Evolutionary conservation across 1,140 invertebrate genomes (phyloP), one percentile per base, ranked within the genome.

Genomic region (Heliconius eleuchia): DNA sequence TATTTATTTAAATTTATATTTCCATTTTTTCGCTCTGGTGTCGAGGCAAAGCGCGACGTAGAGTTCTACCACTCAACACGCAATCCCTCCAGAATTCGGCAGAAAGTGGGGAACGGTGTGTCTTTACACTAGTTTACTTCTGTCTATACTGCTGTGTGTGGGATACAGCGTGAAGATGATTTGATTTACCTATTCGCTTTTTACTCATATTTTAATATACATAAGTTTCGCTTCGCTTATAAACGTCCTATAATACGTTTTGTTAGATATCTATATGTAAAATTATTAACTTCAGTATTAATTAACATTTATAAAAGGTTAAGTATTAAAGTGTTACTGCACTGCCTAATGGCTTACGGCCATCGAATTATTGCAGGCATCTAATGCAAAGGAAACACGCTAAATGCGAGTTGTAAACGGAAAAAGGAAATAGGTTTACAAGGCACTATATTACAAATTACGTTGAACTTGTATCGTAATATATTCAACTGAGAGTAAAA

Each of bases 341-440:
- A 60, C 57, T 60, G 23, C 23, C 57, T 60, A 60, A 60, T 66
- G 23, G 60, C 60, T 66, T 66, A 30, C 23, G 60, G 60, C 60
- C 60, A 71, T 78, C 76, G 76, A 78, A 71, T 66, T 73, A 78
- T 55, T 55, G 27, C 37, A 77, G 52, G 18, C 57, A 70, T 30
- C n/a, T 42, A 57, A 30, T 66, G 60, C 74, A 46, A 50, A 78
- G 76, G 76, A 78, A 78, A 66, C 34, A 37, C 74, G 37, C 60
- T 66, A 66, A 66, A 27, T 75, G n/a, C 37, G 74, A 75, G 30
- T 34, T 76, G 74, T 76, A 30, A 73, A 23, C 76, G 76, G 76
- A 73, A 77, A 71, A 77, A 72, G 76, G 76, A 78, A 42, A 52
- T 34, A 42, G 70, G 42, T 39, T 30, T 73, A 78, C 76, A 78